phyloP scores from a whole-genome alignment of 1,140 invertebrate species.

The Littorina saxatilis region DNA sequence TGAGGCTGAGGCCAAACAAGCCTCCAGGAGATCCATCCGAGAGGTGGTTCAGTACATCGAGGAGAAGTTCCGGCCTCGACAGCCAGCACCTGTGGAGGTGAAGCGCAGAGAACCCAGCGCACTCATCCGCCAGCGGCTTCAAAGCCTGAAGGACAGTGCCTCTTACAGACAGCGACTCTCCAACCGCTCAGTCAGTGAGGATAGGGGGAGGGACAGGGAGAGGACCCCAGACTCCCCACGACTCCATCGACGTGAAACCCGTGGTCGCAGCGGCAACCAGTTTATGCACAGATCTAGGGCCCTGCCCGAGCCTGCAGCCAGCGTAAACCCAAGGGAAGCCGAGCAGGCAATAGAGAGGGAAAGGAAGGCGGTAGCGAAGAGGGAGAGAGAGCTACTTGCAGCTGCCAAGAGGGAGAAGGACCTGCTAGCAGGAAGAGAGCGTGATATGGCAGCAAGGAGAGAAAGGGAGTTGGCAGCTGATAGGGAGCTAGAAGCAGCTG shows the following conservation, averaged over 20 bases:
- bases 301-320: not conserved
- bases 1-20: conserved; percentile 3
- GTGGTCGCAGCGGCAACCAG: conserved; percentile 39
- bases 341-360: not conserved
- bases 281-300: conserved; percentile 46
- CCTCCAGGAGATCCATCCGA: conserved; percentile 46
- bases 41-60: conserved; percentile 63
- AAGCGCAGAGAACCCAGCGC: conserved; percentile 55
- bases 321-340: not conserved
- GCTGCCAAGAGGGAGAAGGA: conserved; percentile 8
- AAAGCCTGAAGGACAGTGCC: conserved; percentile 53
- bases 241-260: not conserved
- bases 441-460: not conserved
- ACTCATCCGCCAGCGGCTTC: conserved; percentile 59
- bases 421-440: not conserved
- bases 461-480: not conserved
- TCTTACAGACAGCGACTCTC: conserved; percentile 37
- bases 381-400: conserved; percentile 1
- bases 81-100: conserved; percentile 48
- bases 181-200: conserved; percentile 46
- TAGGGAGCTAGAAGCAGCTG: not conserved
- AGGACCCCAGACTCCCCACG: conserved; percentile 7
- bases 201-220: conserved; percentile 38
- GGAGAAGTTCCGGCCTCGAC: conserved; percentile 50
- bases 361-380: not conserved